Evolutionary conservation across 1,140 invertebrate species (phyloP).

Genomic region (Acromyrmex echinatior): DNA sequence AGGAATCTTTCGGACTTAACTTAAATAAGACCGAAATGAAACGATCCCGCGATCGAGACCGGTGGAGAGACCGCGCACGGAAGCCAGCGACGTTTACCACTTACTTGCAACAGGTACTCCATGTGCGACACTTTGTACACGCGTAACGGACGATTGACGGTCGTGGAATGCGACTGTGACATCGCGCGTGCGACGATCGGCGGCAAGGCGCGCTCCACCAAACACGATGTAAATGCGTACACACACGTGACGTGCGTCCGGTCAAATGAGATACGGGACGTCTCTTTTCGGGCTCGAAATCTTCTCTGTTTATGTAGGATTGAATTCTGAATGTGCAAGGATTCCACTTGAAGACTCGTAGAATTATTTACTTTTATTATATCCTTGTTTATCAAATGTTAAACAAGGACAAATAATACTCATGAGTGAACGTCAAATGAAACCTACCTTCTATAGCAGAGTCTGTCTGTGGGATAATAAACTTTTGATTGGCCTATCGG

Average conservation of each 20-base stretch:
- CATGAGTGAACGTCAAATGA: too few relatives aligned
- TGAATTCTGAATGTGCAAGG: too few relatives aligned
- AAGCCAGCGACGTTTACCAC: not conserved
- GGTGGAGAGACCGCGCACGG: not conserved
- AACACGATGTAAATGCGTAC: not conserved
- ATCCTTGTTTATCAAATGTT: too few relatives aligned
- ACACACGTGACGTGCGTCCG: not conserved
- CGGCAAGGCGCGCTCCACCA: not conserved
- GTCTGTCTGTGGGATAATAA: too few relatives aligned
- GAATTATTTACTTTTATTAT: too few relatives aligned
- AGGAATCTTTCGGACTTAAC: not conserved
- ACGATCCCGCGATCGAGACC: not conserved
- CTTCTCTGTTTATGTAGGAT: not conserved
- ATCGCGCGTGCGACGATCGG: slow-evolving; percentile 15
- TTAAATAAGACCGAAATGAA: not conserved
- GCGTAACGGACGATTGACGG: not conserved
- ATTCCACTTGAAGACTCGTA: too few relatives aligned
- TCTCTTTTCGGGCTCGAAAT: not conserved
- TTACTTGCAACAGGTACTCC: slow-evolving; percentile 61
- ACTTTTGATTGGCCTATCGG: too few relatives aligned
- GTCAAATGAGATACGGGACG: not conserved
- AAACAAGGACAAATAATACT: too few relatives aligned
- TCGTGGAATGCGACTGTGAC: slow-evolving; percentile 23
- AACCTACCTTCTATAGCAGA: too few relatives aligned
- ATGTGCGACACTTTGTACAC: slow-evolving; percentile 1